phyloP scores from a whole-genome alignment of 2,113 vertebrate genomes.

The Rattus rattus region DNA sequence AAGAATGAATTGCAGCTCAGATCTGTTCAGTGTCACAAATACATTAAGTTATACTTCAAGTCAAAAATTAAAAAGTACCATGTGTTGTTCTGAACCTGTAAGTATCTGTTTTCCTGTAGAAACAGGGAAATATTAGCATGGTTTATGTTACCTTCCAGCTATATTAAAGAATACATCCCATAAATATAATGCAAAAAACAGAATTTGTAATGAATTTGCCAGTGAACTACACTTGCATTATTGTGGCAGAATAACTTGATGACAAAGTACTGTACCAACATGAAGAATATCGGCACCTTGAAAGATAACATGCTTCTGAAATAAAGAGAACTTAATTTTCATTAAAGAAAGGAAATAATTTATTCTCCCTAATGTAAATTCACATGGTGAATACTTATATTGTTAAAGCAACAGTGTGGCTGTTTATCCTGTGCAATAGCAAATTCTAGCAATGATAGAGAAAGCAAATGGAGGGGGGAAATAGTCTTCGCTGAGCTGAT shows the following conservation, averaged over 20 bases:
- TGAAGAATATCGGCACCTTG: neutral
- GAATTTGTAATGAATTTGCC: neutral
- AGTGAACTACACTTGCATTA: neutral
- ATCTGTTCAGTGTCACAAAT: neutral
- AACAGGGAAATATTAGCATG: neutral
- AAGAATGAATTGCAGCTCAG: too few species aligned
- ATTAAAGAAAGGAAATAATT: neutral
- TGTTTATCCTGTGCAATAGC: too few species aligned
- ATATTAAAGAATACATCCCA: neutral
- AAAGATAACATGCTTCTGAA: neutral
- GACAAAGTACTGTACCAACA: neutral
- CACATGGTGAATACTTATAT: neutral
- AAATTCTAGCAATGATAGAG: neutral
- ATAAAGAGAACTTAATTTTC: neutral
- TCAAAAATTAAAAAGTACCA: neutral
- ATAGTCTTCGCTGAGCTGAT: neutral
- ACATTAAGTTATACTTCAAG: neutral
- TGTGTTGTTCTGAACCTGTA: neutral
- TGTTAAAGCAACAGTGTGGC: neutral
- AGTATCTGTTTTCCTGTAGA: neutral
- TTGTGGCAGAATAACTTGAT: neutral
- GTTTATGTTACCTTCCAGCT: neutral
- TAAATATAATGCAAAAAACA: neutral
- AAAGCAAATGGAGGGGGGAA: accelerated
- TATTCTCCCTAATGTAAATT: neutral